A percentile compares a stretch with the other conserved stretches of the same genome.
phyloP scores from a whole-genome alignment of 37 sponge, comb jelly and placozoan genomes.

The Halichondria panicea region DNA sequence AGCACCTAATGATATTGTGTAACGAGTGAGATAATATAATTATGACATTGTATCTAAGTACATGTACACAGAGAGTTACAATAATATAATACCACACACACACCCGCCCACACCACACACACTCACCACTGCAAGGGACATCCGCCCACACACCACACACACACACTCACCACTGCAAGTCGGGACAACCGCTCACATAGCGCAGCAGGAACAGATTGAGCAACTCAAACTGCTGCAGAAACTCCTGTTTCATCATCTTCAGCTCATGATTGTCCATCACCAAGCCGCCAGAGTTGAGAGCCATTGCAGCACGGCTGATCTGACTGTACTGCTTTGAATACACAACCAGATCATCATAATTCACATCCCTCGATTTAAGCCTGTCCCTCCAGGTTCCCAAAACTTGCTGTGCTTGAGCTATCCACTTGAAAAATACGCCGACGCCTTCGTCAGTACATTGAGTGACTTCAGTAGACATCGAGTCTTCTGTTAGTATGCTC shows the following conservation, averaged over 20 bases:
- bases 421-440: conserved; percentile 43
- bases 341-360: conserved; percentile 34
- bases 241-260: conserved; percentile 4
- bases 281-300: conserved; percentile 6
- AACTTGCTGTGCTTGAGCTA: conserved; percentile 29
- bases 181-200: conserved; percentile 38
- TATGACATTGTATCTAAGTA: background rate
- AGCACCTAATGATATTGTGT: background rate
- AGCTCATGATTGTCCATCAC: conserved; percentile 18
- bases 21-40: background rate
- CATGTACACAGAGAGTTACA: background rate
- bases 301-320: conserved; percentile 25
- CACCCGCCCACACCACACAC: too few relatives aligned
- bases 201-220: conserved; percentile 28
- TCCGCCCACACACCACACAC: background rate
- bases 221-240: conserved; percentile 19
- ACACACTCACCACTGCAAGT: conserved; percentile 15
- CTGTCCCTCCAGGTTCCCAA: conserved; percentile 36
- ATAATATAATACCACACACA: background rate
- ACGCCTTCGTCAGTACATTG: conserved; percentile 10
- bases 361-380: conserved; percentile 7
- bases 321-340: conserved; percentile 22
- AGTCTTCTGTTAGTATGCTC: background rate
- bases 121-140: background rate
- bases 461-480: conserved; percentile 26